Evolutionary conservation across 2,797 vertebrate genomes (phyloP).

Genomic region (Enteromius anoplus): DNA sequence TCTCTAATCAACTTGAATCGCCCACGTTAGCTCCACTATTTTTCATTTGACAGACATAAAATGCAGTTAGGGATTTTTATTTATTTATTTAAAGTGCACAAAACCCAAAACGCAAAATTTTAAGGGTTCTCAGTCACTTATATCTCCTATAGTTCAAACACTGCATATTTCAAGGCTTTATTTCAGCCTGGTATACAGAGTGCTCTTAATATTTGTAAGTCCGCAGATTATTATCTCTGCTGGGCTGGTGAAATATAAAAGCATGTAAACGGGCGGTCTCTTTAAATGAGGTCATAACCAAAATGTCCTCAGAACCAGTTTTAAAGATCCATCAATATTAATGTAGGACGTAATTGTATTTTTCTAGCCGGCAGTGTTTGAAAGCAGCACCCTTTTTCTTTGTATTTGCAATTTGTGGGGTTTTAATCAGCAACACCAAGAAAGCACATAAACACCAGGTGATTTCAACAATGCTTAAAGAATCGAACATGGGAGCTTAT

Average conservation of each 20-base stretch:
- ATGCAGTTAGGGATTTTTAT: background rate
- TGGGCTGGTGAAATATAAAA: constrained; percentile 37
- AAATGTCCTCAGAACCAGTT: constrained; percentile 16
- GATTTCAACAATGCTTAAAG: constrained; percentile 9
- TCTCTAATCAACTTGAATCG: background rate
- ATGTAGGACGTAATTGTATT: constrained; percentile 27
- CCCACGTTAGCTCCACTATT: background rate
- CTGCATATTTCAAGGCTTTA: background rate
- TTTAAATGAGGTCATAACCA: constrained; percentile 20
- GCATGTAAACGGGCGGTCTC: background rate
- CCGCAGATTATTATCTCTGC: constrained; percentile 32
- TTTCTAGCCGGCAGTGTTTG: background rate
- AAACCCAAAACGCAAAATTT: background rate
- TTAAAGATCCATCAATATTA: constrained; percentile 38
- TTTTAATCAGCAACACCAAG: constrained; percentile 15
- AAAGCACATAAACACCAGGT: constrained; percentile 23
- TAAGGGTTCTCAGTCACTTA: background rate
- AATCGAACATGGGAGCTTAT: background rate
- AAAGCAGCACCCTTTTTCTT: background rate
- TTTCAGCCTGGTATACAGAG: background rate
- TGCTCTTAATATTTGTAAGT: constrained; percentile 3
- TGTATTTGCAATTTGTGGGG: background rate
- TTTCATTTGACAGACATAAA: background rate
- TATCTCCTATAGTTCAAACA: background rate
- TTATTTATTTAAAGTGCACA: background rate